Evolutionary conservation across 2,797 vertebrate species (phyloP).

Genomic region (Xenops minutus): DNA sequence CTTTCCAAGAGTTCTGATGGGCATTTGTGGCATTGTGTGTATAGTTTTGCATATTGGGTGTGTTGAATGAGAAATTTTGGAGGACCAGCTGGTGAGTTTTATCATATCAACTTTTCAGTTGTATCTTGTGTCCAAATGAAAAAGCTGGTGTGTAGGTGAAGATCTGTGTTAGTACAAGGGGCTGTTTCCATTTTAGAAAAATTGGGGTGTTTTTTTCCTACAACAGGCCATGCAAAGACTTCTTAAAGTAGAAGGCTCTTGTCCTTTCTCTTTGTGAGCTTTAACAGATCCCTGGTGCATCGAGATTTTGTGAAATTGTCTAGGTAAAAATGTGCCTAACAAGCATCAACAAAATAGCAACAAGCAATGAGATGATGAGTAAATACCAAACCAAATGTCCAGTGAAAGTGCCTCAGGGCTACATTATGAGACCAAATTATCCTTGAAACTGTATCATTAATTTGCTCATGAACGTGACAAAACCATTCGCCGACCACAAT

Average conservation of each 20-base stretch:
- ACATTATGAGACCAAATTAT: too few species aligned
- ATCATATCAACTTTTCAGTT: not conserved
- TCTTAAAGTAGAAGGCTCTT: not conserved
- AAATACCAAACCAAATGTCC: too few species aligned
- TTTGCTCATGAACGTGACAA: too few species aligned
- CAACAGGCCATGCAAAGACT: not conserved
- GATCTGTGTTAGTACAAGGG: not conserved
- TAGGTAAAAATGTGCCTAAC: too few species aligned
- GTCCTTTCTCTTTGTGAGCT: not conserved
- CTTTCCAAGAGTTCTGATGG: not conserved
- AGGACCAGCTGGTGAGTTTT: not conserved
- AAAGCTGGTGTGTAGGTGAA: not conserved
- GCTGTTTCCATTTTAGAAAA: not conserved
- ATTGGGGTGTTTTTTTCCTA: not conserved
- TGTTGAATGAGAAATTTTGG: not conserved
- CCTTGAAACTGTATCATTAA: too few species aligned
- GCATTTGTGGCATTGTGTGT: not conserved
- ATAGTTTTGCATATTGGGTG: not conserved
- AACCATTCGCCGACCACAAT: too few species aligned
- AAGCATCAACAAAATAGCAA: too few species aligned
- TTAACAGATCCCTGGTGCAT: not conserved
- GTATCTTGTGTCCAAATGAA: not conserved
- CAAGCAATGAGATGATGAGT: too few species aligned
- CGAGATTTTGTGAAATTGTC: too few species aligned
- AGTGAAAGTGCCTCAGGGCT: too few species aligned